Base-by-base conservation (phyloP, 2,113 vertebrate species). In the Ceyx melanurus region DNA sequence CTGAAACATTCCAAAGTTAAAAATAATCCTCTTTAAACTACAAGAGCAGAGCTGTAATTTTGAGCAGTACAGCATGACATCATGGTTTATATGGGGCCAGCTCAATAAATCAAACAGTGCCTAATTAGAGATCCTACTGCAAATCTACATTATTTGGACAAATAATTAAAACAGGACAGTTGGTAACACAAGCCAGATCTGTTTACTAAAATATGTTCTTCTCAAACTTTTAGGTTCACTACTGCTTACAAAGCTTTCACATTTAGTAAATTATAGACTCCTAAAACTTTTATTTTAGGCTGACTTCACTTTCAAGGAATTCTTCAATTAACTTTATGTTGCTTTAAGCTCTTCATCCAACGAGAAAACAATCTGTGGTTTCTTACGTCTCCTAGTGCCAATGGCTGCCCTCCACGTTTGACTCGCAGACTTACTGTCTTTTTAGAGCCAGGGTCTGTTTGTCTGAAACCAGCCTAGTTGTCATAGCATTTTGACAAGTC, bases 241-340 rank as follows among this genome's bases (percentile, higher is more conserved):
- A 92, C 79, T 95, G 96, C 96, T 97, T 96, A 97, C 92, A 97
- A 97, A 96, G 88, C 91, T 89, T 97, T 97, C 86, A 91, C 79
- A 95, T 97, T 97, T 95, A 92, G 92, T 96, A 98, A 98, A 97
- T 98, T 97, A 97, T 65, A 97, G 94, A 96, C 86, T 78, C 46
- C 67, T 20, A 74, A 96, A 95, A 95, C 90, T 94, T 97, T 96
- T 97, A 97, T 97, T 97, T 97, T 89, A 95, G 97, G 96, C 97
- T 98, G 97, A 98, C 98, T 97, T 98, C 97, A 98, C 97, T 95
- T 96, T 97, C 89, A 96, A 98, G 97, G 97, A 98, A 99, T 98
- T 98, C 98, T 98, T 98, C 98, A 97, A 98, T 97, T 97, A 97
- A 97, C 96, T 98, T 97, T 98, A 98, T 92, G 22, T 97, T 97